Evolutionary conservation across 2,888 invertebrate genomes (phyloP).

Genomic region (Liopterus haemorrhoidalis): DNA sequence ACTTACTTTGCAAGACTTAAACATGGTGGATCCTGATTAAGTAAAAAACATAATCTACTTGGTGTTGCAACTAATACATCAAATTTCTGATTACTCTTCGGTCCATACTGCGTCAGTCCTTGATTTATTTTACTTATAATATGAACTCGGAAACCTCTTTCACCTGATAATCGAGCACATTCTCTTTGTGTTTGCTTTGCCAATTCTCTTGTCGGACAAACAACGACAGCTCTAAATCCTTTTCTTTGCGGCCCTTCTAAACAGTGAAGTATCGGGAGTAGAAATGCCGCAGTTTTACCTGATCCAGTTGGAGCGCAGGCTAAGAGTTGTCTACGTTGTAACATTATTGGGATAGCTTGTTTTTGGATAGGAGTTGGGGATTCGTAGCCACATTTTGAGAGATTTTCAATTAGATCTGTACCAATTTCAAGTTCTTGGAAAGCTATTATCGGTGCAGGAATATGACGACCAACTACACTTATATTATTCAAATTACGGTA

Average conservation of each 20-base stretch:
- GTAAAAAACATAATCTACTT: conserved; percentile 77
- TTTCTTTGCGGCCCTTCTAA: conserved; percentile 62
- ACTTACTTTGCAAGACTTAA: conserved; percentile 67
- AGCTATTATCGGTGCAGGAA: conserved; percentile 68
- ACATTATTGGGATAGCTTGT: conserved; percentile 86
- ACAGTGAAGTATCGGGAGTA: conserved; percentile 78
- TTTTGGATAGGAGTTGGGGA: conserved; percentile 87
- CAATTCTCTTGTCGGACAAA: conserved; percentile 90
- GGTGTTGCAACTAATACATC: conserved; percentile 94
- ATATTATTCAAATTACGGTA: conserved; percentile 73
- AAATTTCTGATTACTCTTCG: conserved; percentile 68
- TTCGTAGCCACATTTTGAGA: conserved; percentile 62
- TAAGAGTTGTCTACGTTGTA: conserved; percentile 75
- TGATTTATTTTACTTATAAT: conserved; percentile 75
- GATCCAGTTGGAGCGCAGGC: conserved; percentile 97
- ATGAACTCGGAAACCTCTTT: conserved; percentile 66
- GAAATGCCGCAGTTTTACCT: conserved; percentile 93
- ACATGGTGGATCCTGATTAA: conserved; percentile 71
- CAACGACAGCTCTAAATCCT: conserved; percentile 79
- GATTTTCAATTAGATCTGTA: conserved; percentile 59
- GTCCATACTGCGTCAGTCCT: conserved; percentile 64
- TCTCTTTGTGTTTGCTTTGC: conserved; percentile 86
- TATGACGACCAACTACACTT: conserved; percentile 67
- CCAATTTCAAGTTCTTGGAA: conserved; percentile 65
- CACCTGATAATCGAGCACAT: conserved; percentile 67